These are phyloP conservation scores for Ctenodactylus gundi DNA, from an alignment of 2,113 vertebrate genomes.

Conservation along the genomic window DNA sequence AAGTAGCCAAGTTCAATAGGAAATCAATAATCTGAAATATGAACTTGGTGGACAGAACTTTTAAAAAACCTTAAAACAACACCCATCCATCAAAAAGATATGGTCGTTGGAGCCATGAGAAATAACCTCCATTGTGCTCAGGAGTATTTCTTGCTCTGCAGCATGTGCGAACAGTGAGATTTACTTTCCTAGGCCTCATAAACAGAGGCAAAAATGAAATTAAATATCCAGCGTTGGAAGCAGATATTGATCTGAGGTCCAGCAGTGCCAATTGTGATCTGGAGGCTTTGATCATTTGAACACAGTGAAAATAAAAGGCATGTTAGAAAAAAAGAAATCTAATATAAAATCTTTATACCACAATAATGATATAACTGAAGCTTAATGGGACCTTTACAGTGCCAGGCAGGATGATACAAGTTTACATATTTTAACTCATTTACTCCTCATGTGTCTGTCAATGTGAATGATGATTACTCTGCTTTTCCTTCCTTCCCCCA, in stretches of 20 bases:
- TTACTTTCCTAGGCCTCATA: slow-evolving; percentile 58
- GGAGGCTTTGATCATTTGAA: slow-evolving; percentile 5
- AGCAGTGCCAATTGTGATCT: not conserved
- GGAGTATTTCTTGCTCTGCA: slow-evolving; percentile 11
- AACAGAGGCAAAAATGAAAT: slow-evolving; percentile 61
- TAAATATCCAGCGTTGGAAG: slow-evolving; percentile 40
- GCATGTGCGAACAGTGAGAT: slow-evolving; percentile 9
- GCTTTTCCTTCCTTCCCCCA: not conserved
- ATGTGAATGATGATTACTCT: not conserved
- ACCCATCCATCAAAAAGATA: slow-evolving; percentile 57
- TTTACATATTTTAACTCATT: not conserved
- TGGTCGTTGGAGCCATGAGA: slow-evolving; percentile 65
- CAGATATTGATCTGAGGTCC: slow-evolving; percentile 28
- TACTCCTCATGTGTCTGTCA: not conserved
- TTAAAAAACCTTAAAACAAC: slow-evolving; percentile 69
- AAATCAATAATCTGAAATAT: slow-evolving; percentile 51
- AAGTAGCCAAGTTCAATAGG: not conserved
- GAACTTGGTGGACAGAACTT: slow-evolving; percentile 1
- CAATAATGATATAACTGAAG: not conserved
- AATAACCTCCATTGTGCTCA: slow-evolving; percentile 52
- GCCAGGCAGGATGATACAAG: not conserved
- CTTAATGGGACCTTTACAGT: not conserved
- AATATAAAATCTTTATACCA: not conserved
- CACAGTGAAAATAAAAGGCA: not conserved
- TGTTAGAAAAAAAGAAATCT: not conserved